Evolutionary conservation across 2,113 vertebrate species (phyloP), one percentile per base, ranked within the genome.

Genomic region (Galeopterus variegatus): DNA sequence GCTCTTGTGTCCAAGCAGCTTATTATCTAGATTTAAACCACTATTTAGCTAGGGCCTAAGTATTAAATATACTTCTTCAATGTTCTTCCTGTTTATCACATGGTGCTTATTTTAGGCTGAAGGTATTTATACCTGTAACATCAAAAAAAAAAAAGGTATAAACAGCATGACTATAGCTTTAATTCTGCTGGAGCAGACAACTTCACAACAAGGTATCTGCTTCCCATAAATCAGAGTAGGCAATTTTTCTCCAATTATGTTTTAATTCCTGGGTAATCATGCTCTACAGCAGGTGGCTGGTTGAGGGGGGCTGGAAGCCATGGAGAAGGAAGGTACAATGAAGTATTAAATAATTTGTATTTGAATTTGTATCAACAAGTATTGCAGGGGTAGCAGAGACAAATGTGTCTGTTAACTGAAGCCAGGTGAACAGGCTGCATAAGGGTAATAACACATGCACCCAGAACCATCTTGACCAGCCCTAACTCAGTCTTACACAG

Each of bases 211-310:
- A 86, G 80, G 56, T 80, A 23, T 64, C 62, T 89, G 75, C 80
- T 80, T 88, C 84, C n/a, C 67, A 87, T 76, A 96, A 93, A 83
- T 90, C 75, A 96, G 70, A 87, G 87, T 18, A 95, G 70, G 31
- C n/a, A 81, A 81, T 36, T 97, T 97, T 92, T 96, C 72, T 95
- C 64, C 95, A 96, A 84, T 95, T 96, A 90, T 64, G 60, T 95
- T 92, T 92, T 95, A 89, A 93, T 93, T 97, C 92, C 76, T 31
- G 56, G 64, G 36, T 26, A 80, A 95, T 67, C 82, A 69, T 69
- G 93, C 94, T 94, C 83, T 93, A 58, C 0, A 90, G 64, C 90
- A 96, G 82, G 93, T 79, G 83, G 62, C 36, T 81, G 86, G 76
- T 3, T 54, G 54, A 67, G n/a, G 69, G 50, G 26, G 45, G 19